Conservation (phyloP, 2,888 invertebrate genomes). For the Aleiodes leptofemur region DNA sequence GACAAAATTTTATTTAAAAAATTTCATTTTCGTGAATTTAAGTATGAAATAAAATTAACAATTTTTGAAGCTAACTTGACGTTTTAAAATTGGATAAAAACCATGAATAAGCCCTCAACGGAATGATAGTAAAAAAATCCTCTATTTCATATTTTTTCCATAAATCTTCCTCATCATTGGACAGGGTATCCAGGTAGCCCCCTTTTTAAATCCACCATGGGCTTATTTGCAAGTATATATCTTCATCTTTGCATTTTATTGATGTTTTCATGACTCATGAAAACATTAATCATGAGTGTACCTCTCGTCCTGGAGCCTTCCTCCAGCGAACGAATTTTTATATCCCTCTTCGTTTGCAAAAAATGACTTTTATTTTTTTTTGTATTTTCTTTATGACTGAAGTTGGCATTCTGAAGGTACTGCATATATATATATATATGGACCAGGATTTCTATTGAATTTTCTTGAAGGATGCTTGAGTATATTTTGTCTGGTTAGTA, state of each 20-base stretch:
- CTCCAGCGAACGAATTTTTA: no score
- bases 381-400: neutral
- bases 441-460: slow-evolving; percentile 1
- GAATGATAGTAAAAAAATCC: slow-evolving; percentile 48
- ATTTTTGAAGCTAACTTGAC: no score
- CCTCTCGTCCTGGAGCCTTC: neutral
- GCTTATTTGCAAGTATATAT: slow-evolving; percentile 66
- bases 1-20: no score
- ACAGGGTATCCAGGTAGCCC: slow-evolving; percentile 72
- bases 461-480: neutral
- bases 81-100: slow-evolving; percentile 19
- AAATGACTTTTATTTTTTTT: slow-evolving; percentile 26
- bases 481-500: neutral
- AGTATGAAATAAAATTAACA: no score
- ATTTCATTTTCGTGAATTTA: no score
- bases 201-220: slow-evolving; percentile 63
- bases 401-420: slow-evolving; percentile 8
- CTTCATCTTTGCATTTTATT: slow-evolving; percentile 70
- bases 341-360: slow-evolving; percentile 25
- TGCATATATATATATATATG: neutral
- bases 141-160: slow-evolving; percentile 62
- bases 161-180: slow-evolving; percentile 69
- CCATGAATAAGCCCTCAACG: slow-evolving; percentile 26
- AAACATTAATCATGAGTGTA: no score
- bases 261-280: no score